A percentile compares a stretch with the other conserved stretches of the same genome.
phyloP scores from a whole-genome alignment of 2,888 invertebrate species.

The Esperia sulphurella region DNA sequence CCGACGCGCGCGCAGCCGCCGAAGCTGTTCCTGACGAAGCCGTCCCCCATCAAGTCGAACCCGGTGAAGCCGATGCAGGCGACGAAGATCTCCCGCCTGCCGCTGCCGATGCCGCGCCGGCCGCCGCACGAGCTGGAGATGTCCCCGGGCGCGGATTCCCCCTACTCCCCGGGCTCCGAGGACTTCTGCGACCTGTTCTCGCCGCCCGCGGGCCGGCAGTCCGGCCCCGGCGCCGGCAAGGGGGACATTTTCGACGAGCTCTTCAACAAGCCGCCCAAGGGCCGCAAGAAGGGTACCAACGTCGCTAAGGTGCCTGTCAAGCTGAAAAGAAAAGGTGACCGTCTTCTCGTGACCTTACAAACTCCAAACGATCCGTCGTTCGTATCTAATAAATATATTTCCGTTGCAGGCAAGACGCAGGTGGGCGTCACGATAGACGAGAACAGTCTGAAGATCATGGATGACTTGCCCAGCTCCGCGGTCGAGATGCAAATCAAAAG shows the following conservation, averaged over 20 bases:
- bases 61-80: slow-evolving; percentile 78
- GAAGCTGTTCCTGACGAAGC: slow-evolving; percentile 75
- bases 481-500: slow-evolving; percentile 97
- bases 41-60: slow-evolving; percentile 77
- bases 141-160: slow-evolving; percentile 84
- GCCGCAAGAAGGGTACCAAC: slow-evolving; percentile 16
- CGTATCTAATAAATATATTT: no score
- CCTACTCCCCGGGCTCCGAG: slow-evolving; percentile 93
- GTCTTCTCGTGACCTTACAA: no score
- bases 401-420: slow-evolving; percentile 72
- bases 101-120: slow-evolving; percentile 44
- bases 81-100: slow-evolving; percentile 39
- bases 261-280: slow-evolving; percentile 66
- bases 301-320: slow-evolving; percentile 54
- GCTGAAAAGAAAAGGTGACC: slow-evolving; percentile 66
- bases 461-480: slow-evolving; percentile 94
- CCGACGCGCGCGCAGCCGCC: slow-evolving; percentile 69
- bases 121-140: slow-evolving; percentile 30
- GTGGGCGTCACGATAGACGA: slow-evolving; percentile 88
- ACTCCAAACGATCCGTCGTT: no score
- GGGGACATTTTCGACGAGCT: slow-evolving; percentile 76
- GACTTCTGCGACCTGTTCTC: slow-evolving; percentile 93
- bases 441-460: slow-evolving; percentile 89
- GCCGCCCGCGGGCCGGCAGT: slow-evolving; percentile 81
- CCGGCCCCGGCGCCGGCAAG: slow-evolving; percentile 36